Evolutionary conservation across 2,888 invertebrate genomes (phyloP), one percentile per base, ranked within the genome.

Genomic region (Imbricaverruca yamaguchii): DNA sequence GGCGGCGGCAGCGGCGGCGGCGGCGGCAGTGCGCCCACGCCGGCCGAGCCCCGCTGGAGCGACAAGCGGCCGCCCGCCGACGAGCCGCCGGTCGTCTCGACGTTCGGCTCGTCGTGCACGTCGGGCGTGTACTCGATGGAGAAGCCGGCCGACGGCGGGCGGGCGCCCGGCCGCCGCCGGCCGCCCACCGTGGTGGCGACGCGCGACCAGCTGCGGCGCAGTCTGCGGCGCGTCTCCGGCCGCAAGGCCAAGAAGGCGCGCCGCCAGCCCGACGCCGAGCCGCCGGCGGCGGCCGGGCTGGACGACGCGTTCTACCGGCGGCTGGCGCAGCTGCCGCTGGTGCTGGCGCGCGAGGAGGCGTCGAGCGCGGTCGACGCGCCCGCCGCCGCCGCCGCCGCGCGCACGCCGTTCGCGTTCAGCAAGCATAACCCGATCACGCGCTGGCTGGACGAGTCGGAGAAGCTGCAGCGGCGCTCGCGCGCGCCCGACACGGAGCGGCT

Each of bases 61-160:
- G 18, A 18, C n/a, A 21, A n/a, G 21, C 11, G 21, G 18, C n/a
- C 55, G 55, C 12, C 11, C 23, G 12, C 78, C 57, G 78, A 79
- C 23, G 55, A 57, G 13, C 53, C 74, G 23, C 57, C 57, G 21
- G 57, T 79, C 23, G 39, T 25, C 23, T 79, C 78, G n/a, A 79
- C 78, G n/a, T 79, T 56, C 25, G 78, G 78, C 78, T 79, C 78
- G 56, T 79, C 78, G 57, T 79, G 78, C 57, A 79, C 78, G 78
- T 79, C 78, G 7, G 78, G 78, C 57, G 57, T 79, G 56, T 23
- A 79, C 57, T 57, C 78, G 56, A 78, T 78, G 78, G 78, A 78
- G 23, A 78, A 78, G 56, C 57, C 56, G 0, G 69, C 12, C 15
- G 69, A 39, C 53, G 53, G 69, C 53, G n/a, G 69, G 53, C 11